These are phyloP conservation scores for Garra rufa DNA, from an alignment of 2,113 vertebrate genomes.

Conservation along the genomic window DNA sequence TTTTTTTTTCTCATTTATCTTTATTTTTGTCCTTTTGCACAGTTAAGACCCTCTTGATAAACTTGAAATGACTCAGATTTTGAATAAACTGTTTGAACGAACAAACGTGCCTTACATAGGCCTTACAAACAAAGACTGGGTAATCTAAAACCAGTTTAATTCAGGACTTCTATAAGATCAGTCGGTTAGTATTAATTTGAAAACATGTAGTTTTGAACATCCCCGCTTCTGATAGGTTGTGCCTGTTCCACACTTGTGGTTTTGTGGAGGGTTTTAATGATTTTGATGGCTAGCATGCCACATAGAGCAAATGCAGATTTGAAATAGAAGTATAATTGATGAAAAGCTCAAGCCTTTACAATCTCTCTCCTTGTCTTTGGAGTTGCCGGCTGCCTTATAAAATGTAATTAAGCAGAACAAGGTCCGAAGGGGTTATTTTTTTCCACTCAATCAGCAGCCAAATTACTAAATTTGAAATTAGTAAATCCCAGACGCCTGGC, in stretches of 20 bases:
- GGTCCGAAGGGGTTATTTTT: conserved; percentile 70
- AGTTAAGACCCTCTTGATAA: no score
- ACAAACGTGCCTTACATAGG: background rate
- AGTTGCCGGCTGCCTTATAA: conserved; percentile 72
- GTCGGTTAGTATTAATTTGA: background rate
- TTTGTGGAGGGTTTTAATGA: conserved; percentile 53
- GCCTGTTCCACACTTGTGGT: background rate
- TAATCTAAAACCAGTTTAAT: background rate
- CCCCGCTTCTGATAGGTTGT: background rate
- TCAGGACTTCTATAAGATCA: background rate
- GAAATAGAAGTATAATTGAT: conserved; percentile 77
- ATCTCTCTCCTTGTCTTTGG: conserved; percentile 74
- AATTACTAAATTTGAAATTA: conserved; percentile 75
- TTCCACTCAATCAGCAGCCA: conserved; percentile 74
- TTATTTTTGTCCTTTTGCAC: background rate
- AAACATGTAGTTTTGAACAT: conserved; percentile 4
- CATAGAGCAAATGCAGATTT: conserved; percentile 73
- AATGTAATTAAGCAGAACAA: conserved; percentile 82
- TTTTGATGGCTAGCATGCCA: conserved; percentile 70
- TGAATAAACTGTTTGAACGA: background rate
- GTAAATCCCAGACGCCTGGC: conserved; percentile 69
- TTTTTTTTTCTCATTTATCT: no score
- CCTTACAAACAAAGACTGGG: no score
- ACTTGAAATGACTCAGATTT: no score
- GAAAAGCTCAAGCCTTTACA: conserved; percentile 60